These are phyloP conservation scores for Camponotus pennsylvanicus DNA, from an alignment of 1,140 invertebrate species.

Conservation along the genomic window DNA sequence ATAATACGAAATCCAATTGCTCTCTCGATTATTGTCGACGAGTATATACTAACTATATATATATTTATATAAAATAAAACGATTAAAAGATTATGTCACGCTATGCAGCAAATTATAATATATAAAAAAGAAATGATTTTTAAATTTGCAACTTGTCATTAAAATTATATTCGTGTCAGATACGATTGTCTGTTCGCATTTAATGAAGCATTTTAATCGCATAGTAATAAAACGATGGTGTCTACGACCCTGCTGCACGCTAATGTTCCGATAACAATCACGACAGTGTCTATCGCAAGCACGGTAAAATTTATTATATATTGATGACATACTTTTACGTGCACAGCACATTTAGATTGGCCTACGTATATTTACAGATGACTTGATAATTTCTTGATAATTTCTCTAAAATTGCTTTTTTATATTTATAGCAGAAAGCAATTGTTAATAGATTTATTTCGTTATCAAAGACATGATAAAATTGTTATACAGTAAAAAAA, in stretches of 20 bases:
- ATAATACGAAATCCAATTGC: neutral
- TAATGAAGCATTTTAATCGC: conserved; percentile 30
- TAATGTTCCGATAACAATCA: conserved; percentile 40
- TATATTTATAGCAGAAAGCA: neutral
- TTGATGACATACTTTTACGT: conserved; percentile 17
- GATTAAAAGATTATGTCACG: neutral
- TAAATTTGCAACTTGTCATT: conserved; percentile 3
- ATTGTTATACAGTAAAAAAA: neutral
- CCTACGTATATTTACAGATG: no score
- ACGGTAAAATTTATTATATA: conserved; percentile 4
- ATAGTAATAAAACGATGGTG: conserved; percentile 8
- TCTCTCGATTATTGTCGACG: neutral
- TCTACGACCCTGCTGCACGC: conserved; percentile 43
- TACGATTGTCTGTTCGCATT: neutral
- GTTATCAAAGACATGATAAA: neutral
- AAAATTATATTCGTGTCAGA: conserved; percentile 16
- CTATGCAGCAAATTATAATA: conserved; percentile 9
- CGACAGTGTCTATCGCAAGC: neutral
- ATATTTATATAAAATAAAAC: neutral
- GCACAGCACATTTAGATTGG: no score
- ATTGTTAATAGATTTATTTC: no score
- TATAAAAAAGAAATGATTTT: neutral
- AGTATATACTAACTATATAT: neutral
- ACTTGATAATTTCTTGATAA: neutral
- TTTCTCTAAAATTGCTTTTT: neutral